A percentile compares a stretch with the other conserved stretches of the same genome.
These are phyloP conservation scores for Phalangium opilio DNA, from an alignment of 2,888 invertebrate genomes.

Conservation along the genomic window DNA sequence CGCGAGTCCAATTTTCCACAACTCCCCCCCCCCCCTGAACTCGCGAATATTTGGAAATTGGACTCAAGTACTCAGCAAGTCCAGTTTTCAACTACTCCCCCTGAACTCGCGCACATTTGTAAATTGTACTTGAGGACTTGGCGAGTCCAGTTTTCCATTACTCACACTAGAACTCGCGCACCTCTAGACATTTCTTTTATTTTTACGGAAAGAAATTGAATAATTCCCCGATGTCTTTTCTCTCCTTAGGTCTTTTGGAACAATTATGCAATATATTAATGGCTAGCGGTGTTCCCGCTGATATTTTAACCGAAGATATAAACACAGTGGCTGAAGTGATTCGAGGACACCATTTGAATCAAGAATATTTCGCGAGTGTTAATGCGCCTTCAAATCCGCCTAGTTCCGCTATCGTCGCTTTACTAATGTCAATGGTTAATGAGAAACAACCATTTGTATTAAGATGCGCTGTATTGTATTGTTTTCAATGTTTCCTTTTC, in stretches of 20 bases:
- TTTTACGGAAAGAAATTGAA: too few relatives aligned
- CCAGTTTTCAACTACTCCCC: too few relatives aligned
- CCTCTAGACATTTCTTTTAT: too few relatives aligned
- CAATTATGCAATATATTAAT: conserved; percentile 77
- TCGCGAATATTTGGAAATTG: too few relatives aligned
- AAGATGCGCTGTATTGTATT: conserved; percentile 89
- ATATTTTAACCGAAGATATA: conserved; percentile 79
- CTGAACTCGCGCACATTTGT: neutral
- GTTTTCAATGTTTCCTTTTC: conserved; percentile 88
- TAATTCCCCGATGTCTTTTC: neutral
- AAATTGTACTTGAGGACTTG: too few relatives aligned
- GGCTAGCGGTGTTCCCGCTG: conserved; percentile 91
- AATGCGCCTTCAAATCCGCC: conserved; percentile 87
- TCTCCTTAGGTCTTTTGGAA: conserved; percentile 45
- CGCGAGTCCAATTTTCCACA: too few relatives aligned
- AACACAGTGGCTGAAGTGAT: conserved; percentile 89
- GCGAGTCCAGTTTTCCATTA: too few relatives aligned
- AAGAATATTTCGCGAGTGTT: conserved; percentile 74
- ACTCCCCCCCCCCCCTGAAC: too few relatives aligned
- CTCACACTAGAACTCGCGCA: too few relatives aligned
- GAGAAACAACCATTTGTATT: conserved; percentile 84
- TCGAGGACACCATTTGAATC: conserved; percentile 73
- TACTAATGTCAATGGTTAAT: conserved; percentile 96
- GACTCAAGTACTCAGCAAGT: too few relatives aligned
- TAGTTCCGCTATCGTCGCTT: conserved; percentile 73